Evolutionary conservation across 2,888 invertebrate species (phyloP).

Genomic region (Taphrorychus bicolor): DNA sequence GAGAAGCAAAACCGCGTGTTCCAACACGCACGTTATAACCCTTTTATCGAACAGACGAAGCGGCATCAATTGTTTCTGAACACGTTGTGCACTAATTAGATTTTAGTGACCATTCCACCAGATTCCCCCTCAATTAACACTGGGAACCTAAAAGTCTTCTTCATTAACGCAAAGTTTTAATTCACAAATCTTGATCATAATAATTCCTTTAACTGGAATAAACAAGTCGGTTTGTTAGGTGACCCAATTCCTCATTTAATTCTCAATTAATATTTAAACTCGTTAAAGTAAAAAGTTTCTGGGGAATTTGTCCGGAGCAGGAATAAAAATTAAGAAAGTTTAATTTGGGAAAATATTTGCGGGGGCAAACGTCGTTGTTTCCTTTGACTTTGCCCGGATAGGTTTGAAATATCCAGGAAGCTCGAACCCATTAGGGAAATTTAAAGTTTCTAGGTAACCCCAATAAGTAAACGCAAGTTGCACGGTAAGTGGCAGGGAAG

Average conservation of each 20-base stretch:
- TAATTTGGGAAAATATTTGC: neutral
- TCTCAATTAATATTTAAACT: neutral
- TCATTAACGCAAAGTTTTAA: neutral
- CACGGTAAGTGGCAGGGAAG: neutral
- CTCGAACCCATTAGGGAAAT: neutral
- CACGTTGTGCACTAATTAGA: neutral
- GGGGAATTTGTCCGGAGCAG: neutral
- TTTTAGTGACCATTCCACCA: neutral
- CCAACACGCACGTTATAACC: constrained; percentile 33
- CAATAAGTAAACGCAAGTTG: neutral
- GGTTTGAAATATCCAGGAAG: neutral
- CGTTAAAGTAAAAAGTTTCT: neutral
- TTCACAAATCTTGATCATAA: neutral
- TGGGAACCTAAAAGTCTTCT: neutral
- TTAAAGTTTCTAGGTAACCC: neutral
- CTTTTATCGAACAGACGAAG: constrained; percentile 33
- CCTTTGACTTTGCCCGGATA: neutral
- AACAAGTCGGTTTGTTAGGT: neutral
- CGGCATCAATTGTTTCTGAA: constrained; percentile 17
- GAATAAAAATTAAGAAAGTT: neutral
- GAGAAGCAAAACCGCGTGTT: constrained; percentile 32
- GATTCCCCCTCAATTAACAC: neutral
- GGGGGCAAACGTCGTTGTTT: neutral
- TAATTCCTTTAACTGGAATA: neutral
- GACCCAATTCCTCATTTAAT: neutral